Evolutionary conservation across 2,888 invertebrate genomes (phyloP).

Genomic region (Dolomedes plantarius): DNA sequence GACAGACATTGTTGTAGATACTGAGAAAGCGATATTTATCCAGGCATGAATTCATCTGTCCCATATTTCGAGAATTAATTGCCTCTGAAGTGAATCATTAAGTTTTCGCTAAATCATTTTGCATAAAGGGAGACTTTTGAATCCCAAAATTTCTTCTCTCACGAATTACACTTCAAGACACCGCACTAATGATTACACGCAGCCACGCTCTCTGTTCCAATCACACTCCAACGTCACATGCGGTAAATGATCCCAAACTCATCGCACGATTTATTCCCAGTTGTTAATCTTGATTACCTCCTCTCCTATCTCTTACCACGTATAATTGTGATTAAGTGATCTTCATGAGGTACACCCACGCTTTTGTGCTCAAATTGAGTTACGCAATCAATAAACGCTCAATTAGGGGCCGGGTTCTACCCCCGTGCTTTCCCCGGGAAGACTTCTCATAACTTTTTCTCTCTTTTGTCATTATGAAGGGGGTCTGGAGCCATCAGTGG

Average conservation of each 20-base stretch:
- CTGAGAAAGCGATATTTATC: no score
- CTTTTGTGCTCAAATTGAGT: slow-evolving; percentile 69
- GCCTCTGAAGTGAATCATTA: no score
- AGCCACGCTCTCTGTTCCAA: not conserved
- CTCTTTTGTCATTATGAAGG: slow-evolving; percentile 43
- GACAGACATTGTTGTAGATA: no score
- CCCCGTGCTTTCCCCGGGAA: not conserved
- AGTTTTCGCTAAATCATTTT: no score
- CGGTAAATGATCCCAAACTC: not conserved
- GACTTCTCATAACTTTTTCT: slow-evolving; percentile 18
- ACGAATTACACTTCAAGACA: no score
- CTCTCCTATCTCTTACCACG: slow-evolving; percentile 11
- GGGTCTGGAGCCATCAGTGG: slow-evolving; percentile 55
- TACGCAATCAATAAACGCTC: slow-evolving; percentile 71
- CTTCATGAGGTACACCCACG: slow-evolving; percentile 68
- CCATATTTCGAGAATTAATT: no score
- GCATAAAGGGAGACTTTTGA: no score
- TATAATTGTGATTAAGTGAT: slow-evolving; percentile 64
- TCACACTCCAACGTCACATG: not conserved
- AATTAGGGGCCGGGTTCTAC: slow-evolving; percentile 49
- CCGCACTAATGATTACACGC: not conserved
- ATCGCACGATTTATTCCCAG: not conserved
- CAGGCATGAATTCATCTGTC: no score
- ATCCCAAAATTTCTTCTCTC: no score
- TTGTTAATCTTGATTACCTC: slow-evolving; percentile 17